These are phyloP conservation scores for Resseliella maxima DNA, from an alignment of 2,888 invertebrate genomes.

Conservation along the genomic window DNA sequence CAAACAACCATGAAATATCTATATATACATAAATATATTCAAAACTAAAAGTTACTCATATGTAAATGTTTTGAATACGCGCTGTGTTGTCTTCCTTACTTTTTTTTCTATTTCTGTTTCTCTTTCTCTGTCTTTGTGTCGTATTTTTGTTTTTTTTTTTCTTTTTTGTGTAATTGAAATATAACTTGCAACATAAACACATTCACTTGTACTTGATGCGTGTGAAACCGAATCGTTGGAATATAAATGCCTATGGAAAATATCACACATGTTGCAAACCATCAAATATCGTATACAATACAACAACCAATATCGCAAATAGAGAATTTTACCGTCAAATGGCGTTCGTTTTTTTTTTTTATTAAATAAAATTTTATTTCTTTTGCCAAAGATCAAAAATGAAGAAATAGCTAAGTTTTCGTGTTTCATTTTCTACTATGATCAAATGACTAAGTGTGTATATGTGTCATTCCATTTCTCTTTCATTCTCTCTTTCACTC, in stretches of 20 bases:
- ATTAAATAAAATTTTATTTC: conserved; percentile 11
- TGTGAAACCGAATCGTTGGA: neutral
- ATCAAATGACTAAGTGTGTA: no score
- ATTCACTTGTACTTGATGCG: neutral
- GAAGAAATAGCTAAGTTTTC: neutral
- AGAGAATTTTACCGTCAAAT: no score
- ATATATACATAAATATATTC: neutral
- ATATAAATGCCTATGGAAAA: conserved; percentile 19
- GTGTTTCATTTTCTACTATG: neutral
- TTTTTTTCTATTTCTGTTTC: neutral
- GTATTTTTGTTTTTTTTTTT: neutral
- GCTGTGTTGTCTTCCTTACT: neutral
- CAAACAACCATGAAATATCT: neutral
- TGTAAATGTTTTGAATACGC: neutral
- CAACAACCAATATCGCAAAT: neutral
- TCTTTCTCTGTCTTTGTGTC: no score
- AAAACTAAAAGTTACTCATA: neutral
- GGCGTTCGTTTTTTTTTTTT: neutral
- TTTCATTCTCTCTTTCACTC: no score
- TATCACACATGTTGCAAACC: conserved; percentile 34
- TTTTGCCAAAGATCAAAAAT: neutral
- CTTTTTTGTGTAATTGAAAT: neutral
- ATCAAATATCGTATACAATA: neutral
- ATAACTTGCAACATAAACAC: conserved; percentile 15
- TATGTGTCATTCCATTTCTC: no score